Conservation (phyloP, 2,888 invertebrate species). For the Germaria angustata region DNA sequence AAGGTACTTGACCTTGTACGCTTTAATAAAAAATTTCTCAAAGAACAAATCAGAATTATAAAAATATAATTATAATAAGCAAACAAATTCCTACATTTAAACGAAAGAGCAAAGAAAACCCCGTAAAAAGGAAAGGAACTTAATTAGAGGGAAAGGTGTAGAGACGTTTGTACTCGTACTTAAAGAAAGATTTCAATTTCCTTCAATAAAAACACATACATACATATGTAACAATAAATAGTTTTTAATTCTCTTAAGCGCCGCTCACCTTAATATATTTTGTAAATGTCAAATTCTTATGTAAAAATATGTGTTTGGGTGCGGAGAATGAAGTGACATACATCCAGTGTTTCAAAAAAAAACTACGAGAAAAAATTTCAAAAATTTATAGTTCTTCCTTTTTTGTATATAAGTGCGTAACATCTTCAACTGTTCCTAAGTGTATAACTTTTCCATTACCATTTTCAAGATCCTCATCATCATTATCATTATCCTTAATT, state of each 20-base stretch:
- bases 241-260: not conserved
- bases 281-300: not conserved
- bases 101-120: too few relatives aligned
- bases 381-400: slow-evolving; percentile 74
- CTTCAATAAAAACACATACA: not conserved
- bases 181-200: not conserved
- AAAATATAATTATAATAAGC: too few relatives aligned
- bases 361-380: not conserved
- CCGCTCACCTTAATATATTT: not conserved
- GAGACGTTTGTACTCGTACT: too few relatives aligned
- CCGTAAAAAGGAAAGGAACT: too few relatives aligned
- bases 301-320: not conserved
- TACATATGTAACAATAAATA: not conserved
- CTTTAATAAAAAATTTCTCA: too few relatives aligned
- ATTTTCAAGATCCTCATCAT: slow-evolving; percentile 3
- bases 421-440: slow-evolving; percentile 78
- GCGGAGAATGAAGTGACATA: not conserved
- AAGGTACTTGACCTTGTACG: too few relatives aligned
- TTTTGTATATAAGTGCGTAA: slow-evolving; percentile 73
- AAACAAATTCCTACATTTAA: too few relatives aligned
- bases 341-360: not conserved
- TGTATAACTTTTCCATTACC: slow-evolving; percentile 65
- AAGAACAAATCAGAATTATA: too few relatives aligned
- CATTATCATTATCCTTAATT: not conserved
- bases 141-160: too few relatives aligned